phyloP scores from a whole-genome alignment of 2,888 invertebrate species.

The Agrochola lota region DNA sequence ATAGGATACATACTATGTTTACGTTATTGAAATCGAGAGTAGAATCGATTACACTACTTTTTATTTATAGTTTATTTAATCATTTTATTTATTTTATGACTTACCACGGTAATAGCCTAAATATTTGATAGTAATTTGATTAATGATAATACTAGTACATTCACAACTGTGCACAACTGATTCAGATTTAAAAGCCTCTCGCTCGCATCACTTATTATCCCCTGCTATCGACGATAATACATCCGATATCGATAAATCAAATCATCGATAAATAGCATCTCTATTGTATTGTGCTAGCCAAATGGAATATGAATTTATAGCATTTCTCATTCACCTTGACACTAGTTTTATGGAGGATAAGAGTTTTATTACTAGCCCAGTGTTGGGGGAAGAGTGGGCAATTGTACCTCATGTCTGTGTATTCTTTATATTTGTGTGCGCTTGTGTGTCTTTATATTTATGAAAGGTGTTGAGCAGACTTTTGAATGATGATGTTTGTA shows the following conservation, averaged over 20 bases:
- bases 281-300: conserved; percentile 59
- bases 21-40: background rate
- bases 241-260: conserved; percentile 50
- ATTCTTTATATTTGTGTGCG: background rate
- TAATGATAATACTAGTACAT: too few relatives aligned
- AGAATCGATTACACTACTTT: background rate
- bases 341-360: conserved; percentile 52
- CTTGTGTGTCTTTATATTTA: background rate
- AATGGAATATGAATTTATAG: conserved; percentile 67
- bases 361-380: conserved; percentile 31
- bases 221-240: conserved; percentile 25
- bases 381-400: conserved; percentile 11
- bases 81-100: too few relatives aligned
- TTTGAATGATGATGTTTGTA: too few relatives aligned
- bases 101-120: too few relatives aligned
- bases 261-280: conserved; percentile 41
- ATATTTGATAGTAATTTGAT: too few relatives aligned
- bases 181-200: background rate
- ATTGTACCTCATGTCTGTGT: background rate
- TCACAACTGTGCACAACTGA: too few relatives aligned
- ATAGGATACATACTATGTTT: background rate
- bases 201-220: background rate
- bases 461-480: conserved; percentile 1
- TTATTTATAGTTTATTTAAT: background rate
- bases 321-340: conserved; percentile 56